These are phyloP conservation scores for Athalia rosae DNA, from an alignment of 2,888 invertebrate genomes.

Conservation along the genomic window DNA sequence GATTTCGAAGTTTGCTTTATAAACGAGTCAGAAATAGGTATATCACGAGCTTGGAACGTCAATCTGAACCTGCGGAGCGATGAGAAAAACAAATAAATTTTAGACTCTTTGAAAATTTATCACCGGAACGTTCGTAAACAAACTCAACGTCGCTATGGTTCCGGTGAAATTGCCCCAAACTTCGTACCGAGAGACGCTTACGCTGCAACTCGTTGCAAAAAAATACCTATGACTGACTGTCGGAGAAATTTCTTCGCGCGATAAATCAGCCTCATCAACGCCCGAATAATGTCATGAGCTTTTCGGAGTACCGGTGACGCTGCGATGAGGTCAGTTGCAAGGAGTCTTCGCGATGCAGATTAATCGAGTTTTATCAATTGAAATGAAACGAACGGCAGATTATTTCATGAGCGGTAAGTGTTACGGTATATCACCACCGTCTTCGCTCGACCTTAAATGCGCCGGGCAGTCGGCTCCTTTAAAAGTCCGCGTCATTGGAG, in stretches of 20 bases:
- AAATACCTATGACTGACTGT: slow-evolving; percentile 9
- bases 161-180: background rate
- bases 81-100: slow-evolving; percentile 36
- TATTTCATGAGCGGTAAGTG: slow-evolving; percentile 18
- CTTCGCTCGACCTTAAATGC: too few relatives aligned
- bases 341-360: slow-evolving; percentile 30
- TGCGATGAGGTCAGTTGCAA: slow-evolving; percentile 44
- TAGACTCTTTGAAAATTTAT: slow-evolving; percentile 9
- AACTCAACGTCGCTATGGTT: background rate
- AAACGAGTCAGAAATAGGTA: background rate
- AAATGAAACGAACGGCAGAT: slow-evolving; percentile 28
- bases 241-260: slow-evolving; percentile 54
- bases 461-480: background rate
- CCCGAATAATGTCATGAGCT: slow-evolving; percentile 57
- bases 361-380: slow-evolving; percentile 38
- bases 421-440: too few relatives aligned
- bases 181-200: background rate
- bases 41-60: slow-evolving; percentile 32
- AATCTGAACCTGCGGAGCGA: slow-evolving; percentile 9
- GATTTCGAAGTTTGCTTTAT: slow-evolving; percentile 30
- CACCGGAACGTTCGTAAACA: background rate
- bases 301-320: slow-evolving; percentile 50
- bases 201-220: background rate
- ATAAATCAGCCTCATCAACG: slow-evolving; percentile 61
- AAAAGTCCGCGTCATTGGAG: background rate